Evolutionary conservation across 2,888 invertebrate species (phyloP).

Genomic region (Lasioglossum leucozonium): DNA sequence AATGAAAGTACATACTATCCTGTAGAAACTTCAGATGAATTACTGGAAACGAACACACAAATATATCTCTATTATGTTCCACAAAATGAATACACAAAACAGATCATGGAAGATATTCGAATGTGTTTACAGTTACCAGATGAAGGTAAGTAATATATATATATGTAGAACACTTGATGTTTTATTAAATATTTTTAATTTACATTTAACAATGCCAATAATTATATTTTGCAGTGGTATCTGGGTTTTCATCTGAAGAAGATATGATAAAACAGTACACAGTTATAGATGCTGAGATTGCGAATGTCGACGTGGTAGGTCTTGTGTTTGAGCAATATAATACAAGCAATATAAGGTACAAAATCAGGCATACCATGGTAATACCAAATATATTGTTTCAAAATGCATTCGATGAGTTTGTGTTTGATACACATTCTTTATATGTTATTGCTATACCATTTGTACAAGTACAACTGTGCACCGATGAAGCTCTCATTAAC

Average conservation of each 20-base stretch:
- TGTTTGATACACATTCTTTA: neutral
- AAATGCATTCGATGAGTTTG: slow-evolving; percentile 34
- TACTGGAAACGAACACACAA: slow-evolving; percentile 26
- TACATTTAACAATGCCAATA: neutral
- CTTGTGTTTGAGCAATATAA: slow-evolving; percentile 74
- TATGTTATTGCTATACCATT: slow-evolving; percentile 66
- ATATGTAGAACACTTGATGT: slow-evolving; percentile 4
- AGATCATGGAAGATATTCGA: slow-evolving; percentile 72
- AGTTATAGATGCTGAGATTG: slow-evolving; percentile 62
- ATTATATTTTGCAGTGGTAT: slow-evolving; percentile 34
- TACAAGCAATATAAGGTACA: slow-evolving; percentile 75
- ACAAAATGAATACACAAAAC: slow-evolving; percentile 67
- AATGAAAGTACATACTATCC: slow-evolving; percentile 72
- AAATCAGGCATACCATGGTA: slow-evolving; percentile 70
- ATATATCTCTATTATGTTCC: slow-evolving; percentile 77
- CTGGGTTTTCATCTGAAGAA: slow-evolving; percentile 74
- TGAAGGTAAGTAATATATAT: slow-evolving; percentile 67
- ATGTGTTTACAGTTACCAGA: slow-evolving; percentile 71
- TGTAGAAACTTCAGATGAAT: slow-evolving; percentile 45
- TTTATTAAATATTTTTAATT: neutral
- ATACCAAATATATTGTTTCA: slow-evolving; percentile 69
- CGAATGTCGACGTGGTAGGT: slow-evolving; percentile 67
- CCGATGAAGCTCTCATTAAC: slow-evolving; percentile 77
- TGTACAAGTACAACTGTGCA: slow-evolving; percentile 77
- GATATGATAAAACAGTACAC: slow-evolving; percentile 74